phyloP scores from a whole-genome alignment of 2,797 vertebrate genomes.

The Peromyscus nudipes region DNA sequence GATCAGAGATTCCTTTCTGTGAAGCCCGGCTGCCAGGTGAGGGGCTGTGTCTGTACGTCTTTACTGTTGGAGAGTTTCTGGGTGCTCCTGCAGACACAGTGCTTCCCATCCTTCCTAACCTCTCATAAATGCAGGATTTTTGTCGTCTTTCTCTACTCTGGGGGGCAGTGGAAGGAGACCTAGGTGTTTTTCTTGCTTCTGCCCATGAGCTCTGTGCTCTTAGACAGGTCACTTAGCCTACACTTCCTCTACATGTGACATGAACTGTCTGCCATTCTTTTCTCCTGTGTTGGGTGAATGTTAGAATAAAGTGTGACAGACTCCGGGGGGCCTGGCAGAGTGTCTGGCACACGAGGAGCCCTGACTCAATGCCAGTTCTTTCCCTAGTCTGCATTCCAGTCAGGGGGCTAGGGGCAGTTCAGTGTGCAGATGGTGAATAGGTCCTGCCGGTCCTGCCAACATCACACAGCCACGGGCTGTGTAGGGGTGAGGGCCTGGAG shows the following conservation, averaged over 20 bases:
- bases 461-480: not conserved
- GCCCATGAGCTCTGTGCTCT: not conserved
- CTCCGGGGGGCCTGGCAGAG: not conserved
- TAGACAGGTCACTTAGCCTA: not conserved
- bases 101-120: not conserved
- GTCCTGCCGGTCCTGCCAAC: not conserved
- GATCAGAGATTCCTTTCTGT: not conserved
- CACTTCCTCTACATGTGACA: not conserved
- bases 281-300: not conserved
- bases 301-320: not conserved
- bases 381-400: not conserved
- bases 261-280: not conserved
- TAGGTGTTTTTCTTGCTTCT: not conserved
- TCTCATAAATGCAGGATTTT: not conserved
- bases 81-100: not conserved
- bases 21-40: no score
- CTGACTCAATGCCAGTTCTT: not conserved
- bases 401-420: not conserved
- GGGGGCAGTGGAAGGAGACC: not conserved
- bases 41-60: not conserved
- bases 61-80: not conserved
- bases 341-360: not conserved
- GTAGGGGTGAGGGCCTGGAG: not conserved
- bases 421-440: not conserved
- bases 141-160: not conserved